Percentiles rank a stretch among this genome's conserved stretches.
Evolutionary conservation across 64 coral and sea anemone species (phyloP).

Genomic region (Montipora capricornis): DNA sequence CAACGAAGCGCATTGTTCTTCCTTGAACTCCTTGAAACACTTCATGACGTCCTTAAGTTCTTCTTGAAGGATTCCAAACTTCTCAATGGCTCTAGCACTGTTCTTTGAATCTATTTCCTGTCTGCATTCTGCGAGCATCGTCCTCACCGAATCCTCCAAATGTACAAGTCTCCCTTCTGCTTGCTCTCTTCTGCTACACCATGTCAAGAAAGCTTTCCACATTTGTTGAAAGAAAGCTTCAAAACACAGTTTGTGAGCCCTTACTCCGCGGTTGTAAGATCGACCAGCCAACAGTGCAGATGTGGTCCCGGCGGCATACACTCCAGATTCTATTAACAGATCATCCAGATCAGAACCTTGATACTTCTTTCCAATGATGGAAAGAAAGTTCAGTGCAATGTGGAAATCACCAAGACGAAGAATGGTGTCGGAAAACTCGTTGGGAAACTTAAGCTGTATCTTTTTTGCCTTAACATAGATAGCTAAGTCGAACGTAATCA

Average conservation of each 20-base stretch:
- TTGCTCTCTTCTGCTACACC: background rate
- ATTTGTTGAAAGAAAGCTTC: background rate
- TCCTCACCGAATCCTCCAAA: background rate
- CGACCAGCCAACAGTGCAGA: constrained; percentile 2
- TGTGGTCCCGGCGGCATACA: constrained; percentile 21
- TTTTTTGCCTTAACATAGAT: constrained; percentile 63
- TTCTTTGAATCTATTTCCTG: too few species aligned
- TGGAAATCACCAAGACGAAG: background rate
- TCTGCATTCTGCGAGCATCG: too few species aligned
- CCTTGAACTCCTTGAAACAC: too few species aligned
- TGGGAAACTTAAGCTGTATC: constrained; percentile 35
- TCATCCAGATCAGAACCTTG: constrained; percentile 33
- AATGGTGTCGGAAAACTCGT: background rate
- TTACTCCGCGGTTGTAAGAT: constrained; percentile 30
- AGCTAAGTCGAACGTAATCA: constrained; percentile 43
- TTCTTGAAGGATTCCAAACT: background rate
- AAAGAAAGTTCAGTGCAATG: constrained; percentile 2
- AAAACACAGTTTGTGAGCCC: constrained; percentile 18
- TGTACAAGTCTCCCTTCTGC: background rate
- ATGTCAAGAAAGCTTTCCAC: background rate
- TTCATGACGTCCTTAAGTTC: background rate
- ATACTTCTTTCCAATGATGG: constrained; percentile 35
- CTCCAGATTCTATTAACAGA: constrained; percentile 20
- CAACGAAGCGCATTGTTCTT: background rate
- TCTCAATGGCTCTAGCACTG: too few species aligned